Conservation (phyloP, 2,113 vertebrate species). For the Sturnira hondurensis region DNA sequence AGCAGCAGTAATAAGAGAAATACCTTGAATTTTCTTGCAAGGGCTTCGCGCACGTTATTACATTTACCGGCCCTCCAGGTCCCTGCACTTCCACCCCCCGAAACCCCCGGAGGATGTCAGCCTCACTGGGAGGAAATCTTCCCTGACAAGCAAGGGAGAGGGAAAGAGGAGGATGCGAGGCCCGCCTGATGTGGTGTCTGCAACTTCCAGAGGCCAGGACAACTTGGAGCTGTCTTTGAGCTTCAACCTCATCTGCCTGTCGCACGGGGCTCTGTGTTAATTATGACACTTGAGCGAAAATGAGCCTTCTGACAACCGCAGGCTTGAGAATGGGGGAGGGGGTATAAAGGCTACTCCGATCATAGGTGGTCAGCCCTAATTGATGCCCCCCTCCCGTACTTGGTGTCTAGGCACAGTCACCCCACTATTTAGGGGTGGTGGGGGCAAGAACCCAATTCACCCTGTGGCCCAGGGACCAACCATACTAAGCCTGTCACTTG, state of each 20-base stretch:
- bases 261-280: conserved; percentile 31
- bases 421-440: not conserved
- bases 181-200: not conserved
- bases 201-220: not conserved
- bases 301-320: conserved; percentile 59
- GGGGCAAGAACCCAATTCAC: not conserved
- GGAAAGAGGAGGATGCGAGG: not conserved
- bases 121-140: not conserved
- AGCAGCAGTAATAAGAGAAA: conserved; percentile 63
- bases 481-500: conserved; percentile 40
- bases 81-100: not conserved
- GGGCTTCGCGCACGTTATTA: conserved; percentile 20
- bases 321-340: conserved; percentile 49
- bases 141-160: not conserved
- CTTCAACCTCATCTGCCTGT: conserved; percentile 52
- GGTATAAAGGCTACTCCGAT: conserved; percentile 69
- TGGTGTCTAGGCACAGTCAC: conserved; percentile 35
- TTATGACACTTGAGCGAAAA: conserved; percentile 57
- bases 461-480: not conserved
- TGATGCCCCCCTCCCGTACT: conserved; percentile 54
- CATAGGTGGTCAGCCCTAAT: conserved; percentile 69
- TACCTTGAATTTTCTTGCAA: conserved; percentile 55
- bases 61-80: not conserved
- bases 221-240: conserved; percentile 41
- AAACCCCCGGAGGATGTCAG: not conserved